Evolutionary conservation across 2,797 vertebrate species (phyloP), one percentile per base, ranked within the genome.

Genomic region (Malacoraja senta): DNA sequence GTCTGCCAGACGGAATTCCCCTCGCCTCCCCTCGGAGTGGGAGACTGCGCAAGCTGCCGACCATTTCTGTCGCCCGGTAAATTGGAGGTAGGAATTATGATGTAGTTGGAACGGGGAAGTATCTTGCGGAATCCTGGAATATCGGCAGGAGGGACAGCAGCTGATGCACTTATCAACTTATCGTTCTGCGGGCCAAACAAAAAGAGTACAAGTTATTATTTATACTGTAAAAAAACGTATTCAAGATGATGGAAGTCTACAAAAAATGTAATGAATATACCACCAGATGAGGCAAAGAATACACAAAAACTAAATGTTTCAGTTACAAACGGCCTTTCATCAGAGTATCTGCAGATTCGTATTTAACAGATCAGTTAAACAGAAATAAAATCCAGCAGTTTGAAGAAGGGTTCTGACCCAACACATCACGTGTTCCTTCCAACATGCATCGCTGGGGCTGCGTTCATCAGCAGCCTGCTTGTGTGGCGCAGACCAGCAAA

Each of bases 51-150:
- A 83, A 97, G 79, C 0, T 96, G 95, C 93, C 96, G 96, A 53
- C 93, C 95, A 68, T 94, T 95, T 93, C 95, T 96, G 61, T 97
- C 97, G 93, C 97, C 96, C 0, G 96, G 96, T 8, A 97, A 94
- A 93, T 96, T 95, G 90, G 95, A 95, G 96, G 98, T 98, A 65
- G 98, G 97, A 93, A 99, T 96, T 93, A 99, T 96, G 77, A 98
- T 97, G 24, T 98, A 99, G 94, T 97, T 98, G 0, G 98, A 97
- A 94, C 99, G 98, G 74, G 99, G 99, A 24, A 99, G 98, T 95
- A 99, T 99, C 96, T 98, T 99, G 86, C 99, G 98, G 94, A 99
- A 99, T 93, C 99, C 99, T 93, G 99, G 98, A 93, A 98, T 95
- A 94, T 99, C 98, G 88, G 97, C 95, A 94, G 97, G 94, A 26